These are phyloP conservation scores for Cryptocheilus praepositus DNA, from an alignment of 2,888 invertebrate genomes.

Conservation along the genomic window DNA sequence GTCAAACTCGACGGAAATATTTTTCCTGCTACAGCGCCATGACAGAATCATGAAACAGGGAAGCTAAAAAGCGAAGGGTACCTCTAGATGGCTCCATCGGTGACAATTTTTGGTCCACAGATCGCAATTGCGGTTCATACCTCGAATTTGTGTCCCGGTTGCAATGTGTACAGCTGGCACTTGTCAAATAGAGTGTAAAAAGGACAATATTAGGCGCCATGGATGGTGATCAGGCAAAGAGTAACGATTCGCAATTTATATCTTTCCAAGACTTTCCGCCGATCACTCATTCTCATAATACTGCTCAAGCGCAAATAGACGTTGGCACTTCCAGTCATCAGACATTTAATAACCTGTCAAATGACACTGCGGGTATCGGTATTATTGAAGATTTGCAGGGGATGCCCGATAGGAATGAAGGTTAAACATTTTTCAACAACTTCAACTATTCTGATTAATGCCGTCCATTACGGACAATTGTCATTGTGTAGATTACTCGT, in stretches of 20 bases:
- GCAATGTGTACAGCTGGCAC: conserved; percentile 9
- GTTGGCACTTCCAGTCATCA: conserved; percentile 78
- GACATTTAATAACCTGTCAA: conserved; percentile 58
- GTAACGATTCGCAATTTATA: conserved; percentile 70
- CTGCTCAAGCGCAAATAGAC: conserved; percentile 80
- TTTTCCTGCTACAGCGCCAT: too few relatives aligned
- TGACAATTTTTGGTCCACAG: too few relatives aligned
- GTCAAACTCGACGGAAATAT: too few relatives aligned
- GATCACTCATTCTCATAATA: conserved; percentile 74
- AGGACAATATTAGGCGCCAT: conserved; percentile 32
- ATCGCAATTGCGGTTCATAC: too few relatives aligned
- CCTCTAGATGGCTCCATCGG: too few relatives aligned
- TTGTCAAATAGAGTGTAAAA: conserved; percentile 33
- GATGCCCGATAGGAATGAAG: conserved; percentile 59
- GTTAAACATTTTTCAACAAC: conserved; percentile 43
- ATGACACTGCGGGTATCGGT: conserved; percentile 57
- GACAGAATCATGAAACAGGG: too few relatives aligned
- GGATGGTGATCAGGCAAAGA: conserved; percentile 52
- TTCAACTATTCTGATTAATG: background rate
- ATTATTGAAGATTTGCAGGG: conserved; percentile 65
- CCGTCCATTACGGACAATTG: too few relatives aligned
- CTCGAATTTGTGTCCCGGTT: too few relatives aligned
- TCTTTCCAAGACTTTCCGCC: conserved; percentile 86
- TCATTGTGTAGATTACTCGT: too few relatives aligned
- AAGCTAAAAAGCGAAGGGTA: too few relatives aligned